A percentile compares a stretch with the other conserved stretches of the same genome.
Evolutionary conservation across 2,113 vertebrate species (phyloP).

Genomic region (Acanthisitta chloris): DNA sequence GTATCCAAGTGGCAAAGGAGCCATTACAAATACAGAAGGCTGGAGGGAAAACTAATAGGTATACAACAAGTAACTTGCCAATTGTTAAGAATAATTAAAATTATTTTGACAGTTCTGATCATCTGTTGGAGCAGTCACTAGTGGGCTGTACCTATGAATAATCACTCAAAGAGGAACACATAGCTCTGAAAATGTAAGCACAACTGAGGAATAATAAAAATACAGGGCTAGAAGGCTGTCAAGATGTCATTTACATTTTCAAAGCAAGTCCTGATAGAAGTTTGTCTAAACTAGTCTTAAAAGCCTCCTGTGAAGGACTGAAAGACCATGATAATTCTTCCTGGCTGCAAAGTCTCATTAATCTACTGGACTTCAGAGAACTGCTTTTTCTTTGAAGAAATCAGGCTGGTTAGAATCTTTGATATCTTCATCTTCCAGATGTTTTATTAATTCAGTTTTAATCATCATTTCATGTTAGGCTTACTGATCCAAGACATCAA

Average conservation of each 20-base stretch:
- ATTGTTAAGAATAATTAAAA: background rate
- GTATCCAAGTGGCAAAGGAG: background rate
- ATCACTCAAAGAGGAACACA: background rate
- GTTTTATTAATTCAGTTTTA: conserved; percentile 65
- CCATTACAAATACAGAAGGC: background rate
- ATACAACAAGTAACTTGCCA: background rate
- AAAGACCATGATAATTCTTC: conserved; percentile 40
- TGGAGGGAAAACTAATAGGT: background rate
- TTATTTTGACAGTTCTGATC: background rate
- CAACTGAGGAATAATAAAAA: background rate
- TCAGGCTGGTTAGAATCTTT: conserved; percentile 37
- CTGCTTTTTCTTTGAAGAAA: conserved; percentile 49
- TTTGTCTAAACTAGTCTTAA: conserved; percentile 39
- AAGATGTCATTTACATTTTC: conserved; percentile 6
- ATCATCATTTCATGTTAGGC: conserved; percentile 27
- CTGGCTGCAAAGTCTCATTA: conserved; percentile 41
- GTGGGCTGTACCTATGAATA: background rate
- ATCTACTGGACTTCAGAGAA: conserved; percentile 40
- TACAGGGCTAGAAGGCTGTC: background rate
- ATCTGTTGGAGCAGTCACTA: background rate
- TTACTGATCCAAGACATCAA: conserved; percentile 49
- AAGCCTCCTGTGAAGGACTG: conserved; percentile 7
- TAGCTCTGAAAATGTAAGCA: background rate
- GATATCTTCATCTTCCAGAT: conserved; percentile 59
- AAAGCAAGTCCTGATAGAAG: conserved; percentile 16